Evolutionary conservation across 2,888 invertebrate genomes (phyloP).

Genomic region (Drosophila eohydei): DNA sequence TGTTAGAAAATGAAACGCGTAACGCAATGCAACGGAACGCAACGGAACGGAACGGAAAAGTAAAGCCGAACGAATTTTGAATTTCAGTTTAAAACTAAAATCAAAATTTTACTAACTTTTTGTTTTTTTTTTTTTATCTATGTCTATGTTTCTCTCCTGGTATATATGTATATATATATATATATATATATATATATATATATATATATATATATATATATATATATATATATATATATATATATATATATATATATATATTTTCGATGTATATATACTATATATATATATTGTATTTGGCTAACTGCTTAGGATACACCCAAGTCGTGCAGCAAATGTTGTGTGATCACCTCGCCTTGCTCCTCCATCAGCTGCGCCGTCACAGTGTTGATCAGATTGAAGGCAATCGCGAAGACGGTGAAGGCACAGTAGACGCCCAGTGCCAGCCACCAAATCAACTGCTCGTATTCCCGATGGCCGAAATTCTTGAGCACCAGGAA

Average conservation of each 20-base stretch:
- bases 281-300: constrained; percentile 7
- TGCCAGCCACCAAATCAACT: constrained; percentile 98
- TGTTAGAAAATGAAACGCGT: constrained; percentile 61
- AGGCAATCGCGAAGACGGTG: constrained; percentile 96
- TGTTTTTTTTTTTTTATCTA: constrained; percentile 24
- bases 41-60: constrained; percentile 63
- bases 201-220: neutral
- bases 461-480: constrained; percentile 96
- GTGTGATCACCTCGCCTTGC: constrained; percentile 84
- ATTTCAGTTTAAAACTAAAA: constrained; percentile 75
- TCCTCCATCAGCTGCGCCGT: constrained; percentile 85
- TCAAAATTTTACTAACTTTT: constrained; percentile 33
- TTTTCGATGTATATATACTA: constrained; percentile 11
- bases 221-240: constrained; percentile 4
- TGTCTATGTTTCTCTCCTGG: constrained; percentile 52
- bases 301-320: constrained; percentile 83
- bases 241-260: neutral
- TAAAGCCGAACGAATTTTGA: constrained; percentile 67
- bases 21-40: constrained; percentile 56
- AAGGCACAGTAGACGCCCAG: constrained; percentile 96
- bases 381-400: constrained; percentile 90
- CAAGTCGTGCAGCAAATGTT: constrained; percentile 85
- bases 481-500: constrained; percentile 97
- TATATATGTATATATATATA: constrained; percentile 7
- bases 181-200: constrained; percentile 7